These are phyloP conservation scores for Chaetura pelagica DNA, from an alignment of 2,113 vertebrate genomes.

Conservation along the genomic window DNA sequence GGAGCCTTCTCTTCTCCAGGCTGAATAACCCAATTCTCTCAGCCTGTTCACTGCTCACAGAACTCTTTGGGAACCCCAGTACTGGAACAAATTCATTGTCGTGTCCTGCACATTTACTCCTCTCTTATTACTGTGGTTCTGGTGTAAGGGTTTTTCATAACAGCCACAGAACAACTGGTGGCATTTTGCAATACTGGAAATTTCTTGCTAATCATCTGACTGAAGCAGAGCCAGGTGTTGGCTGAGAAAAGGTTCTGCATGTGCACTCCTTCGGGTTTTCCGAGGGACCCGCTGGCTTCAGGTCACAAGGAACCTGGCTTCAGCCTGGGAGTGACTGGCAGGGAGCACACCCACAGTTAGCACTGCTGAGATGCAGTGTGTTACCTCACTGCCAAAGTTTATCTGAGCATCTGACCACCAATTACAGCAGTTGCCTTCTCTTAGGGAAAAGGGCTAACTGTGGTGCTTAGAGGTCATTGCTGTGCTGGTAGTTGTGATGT, in stretches of 20 bases:
- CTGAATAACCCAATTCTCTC: too few relatives aligned
- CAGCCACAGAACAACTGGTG: background rate
- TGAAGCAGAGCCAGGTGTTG: background rate
- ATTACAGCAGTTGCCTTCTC: background rate
- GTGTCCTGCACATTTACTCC: background rate
- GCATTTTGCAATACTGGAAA: background rate
- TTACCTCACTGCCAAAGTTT: background rate
- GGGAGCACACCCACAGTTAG: background rate
- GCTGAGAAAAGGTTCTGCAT: background rate
- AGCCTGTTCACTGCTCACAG: background rate
- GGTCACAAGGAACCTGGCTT: background rate
- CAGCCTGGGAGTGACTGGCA: background rate
- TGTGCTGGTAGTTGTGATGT: background rate
- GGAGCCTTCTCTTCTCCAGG: too few relatives aligned
- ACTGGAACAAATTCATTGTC: background rate
- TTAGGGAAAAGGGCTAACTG: background rate
- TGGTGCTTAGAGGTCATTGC: background rate
- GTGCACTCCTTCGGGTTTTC: background rate
- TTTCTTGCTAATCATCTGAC: background rate
- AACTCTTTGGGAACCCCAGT: background rate
- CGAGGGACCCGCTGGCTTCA: background rate
- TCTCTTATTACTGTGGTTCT: background rate
- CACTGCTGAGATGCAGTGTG: background rate
- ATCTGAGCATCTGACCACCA: background rate
- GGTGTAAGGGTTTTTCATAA: background rate